Percentiles rank a stretch among this genome's conserved stretches.
These are phyloP conservation scores for Pollimyrus isidori DNA, from an alignment of 2,113 vertebrate species.

Conservation along the genomic window DNA sequence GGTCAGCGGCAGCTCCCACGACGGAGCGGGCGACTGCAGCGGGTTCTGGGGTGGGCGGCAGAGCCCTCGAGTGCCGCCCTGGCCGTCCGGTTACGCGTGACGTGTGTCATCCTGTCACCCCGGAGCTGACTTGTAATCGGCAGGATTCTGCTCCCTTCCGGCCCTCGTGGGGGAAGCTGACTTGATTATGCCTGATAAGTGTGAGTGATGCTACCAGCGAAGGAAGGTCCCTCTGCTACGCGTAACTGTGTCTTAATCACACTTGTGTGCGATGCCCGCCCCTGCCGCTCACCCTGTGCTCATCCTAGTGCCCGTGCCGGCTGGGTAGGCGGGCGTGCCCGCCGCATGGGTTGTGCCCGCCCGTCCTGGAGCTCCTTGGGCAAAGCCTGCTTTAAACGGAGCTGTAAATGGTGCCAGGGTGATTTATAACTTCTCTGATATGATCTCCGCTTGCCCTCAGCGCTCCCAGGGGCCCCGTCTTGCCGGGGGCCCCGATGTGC, in stretches of 20 bases:
- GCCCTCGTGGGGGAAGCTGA: not conserved
- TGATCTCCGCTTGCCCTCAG: not conserved
- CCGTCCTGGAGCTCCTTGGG: not conserved
- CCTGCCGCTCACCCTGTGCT: not conserved
- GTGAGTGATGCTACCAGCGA: not conserved
- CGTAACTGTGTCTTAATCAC: not conserved
- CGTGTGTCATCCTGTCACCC: not conserved
- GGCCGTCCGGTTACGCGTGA: not conserved
- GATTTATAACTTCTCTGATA: slow-evolving; percentile 8
- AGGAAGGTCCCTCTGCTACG: not conserved
- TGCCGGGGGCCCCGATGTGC: not conserved
- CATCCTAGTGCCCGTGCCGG: not conserved
- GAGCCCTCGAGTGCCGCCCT: not conserved
- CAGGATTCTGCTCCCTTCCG: not conserved
- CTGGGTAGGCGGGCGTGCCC: not conserved
- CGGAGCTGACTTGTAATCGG: not conserved
- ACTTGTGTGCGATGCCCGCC: not conserved
- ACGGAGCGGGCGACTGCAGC: not conserved
- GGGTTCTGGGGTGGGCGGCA: not conserved
- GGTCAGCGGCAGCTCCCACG: not conserved
- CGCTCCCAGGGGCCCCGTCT: not conserved
- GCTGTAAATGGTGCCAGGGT: not conserved
- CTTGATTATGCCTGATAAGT: not conserved
- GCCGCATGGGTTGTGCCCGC: not conserved
- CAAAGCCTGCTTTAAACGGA: not conserved